phyloP scores from a whole-genome alignment of 1,140 invertebrate species.

The Penaeus vannamei region DNA sequence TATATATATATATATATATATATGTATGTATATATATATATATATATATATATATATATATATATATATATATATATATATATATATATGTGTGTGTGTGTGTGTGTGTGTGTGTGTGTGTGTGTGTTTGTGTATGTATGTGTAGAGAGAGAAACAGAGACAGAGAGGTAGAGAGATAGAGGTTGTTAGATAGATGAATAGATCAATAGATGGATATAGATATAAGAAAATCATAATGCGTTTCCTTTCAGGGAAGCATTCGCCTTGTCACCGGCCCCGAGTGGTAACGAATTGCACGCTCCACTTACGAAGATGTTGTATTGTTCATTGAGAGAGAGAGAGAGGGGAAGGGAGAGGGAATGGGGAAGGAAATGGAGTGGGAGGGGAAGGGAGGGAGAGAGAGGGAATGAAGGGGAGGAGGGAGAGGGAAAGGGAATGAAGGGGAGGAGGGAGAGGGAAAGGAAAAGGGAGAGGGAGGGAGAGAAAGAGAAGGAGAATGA shows the following conservation, averaged over 20 bases:
- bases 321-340: too few species aligned
- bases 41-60: not conserved
- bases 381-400: not conserved
- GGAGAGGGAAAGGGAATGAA: not conserved
- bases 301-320: too few species aligned
- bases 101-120: conserved; percentile 16
- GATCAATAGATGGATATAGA: not conserved
- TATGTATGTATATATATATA: not conserved
- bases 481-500: conserved; percentile 5
- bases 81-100: not conserved
- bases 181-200: not conserved
- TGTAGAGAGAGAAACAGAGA: not conserved
- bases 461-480: conserved; percentile 3
- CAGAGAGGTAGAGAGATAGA: not conserved
- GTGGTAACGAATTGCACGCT: too few species aligned
- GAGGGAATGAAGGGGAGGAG: not conserved
- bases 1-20: too few species aligned
- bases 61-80: not conserved
- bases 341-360: too few species aligned
- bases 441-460: conserved; percentile 3
- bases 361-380: not conserved
- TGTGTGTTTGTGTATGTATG: not conserved
- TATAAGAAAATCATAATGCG: too few species aligned
- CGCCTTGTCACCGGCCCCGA: too few species aligned
- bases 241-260: too few species aligned